These are phyloP conservation scores for Poeciliopsis gracilis DNA, from an alignment of 2,797 vertebrate species.

Conservation along the genomic window DNA sequence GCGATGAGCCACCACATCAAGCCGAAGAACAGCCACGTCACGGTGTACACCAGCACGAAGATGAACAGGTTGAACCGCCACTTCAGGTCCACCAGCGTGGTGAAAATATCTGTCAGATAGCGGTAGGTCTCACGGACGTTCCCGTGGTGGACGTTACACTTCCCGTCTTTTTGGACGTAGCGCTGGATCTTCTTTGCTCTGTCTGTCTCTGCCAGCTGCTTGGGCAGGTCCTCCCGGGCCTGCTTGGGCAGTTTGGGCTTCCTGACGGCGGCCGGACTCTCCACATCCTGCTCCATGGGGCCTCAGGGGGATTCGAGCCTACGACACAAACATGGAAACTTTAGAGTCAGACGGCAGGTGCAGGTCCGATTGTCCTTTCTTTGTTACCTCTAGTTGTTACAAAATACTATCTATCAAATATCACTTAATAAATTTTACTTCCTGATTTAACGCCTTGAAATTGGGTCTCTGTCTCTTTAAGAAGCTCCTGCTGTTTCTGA, in stretches of 20 bases:
- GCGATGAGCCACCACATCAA: constrained; percentile 99
- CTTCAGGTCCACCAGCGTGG: constrained; percentile 97
- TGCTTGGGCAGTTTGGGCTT: constrained; percentile 92
- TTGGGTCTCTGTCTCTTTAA: too few relatives aligned
- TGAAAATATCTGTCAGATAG: constrained; percentile 98
- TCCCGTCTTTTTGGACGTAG: constrained; percentile 97
- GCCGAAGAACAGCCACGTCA: constrained; percentile 98
- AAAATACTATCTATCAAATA: too few relatives aligned
- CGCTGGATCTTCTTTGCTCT: constrained; percentile 89
- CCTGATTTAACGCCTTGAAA: too few relatives aligned
- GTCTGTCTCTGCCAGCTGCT: constrained; percentile 83
- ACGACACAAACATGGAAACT: constrained; percentile 32
- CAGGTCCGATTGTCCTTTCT: neutral
- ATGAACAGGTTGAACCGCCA: constrained; percentile 98
- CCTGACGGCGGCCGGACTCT: constrained; percentile 90
- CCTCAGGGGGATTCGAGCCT: constrained; percentile 86
- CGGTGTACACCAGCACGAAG: constrained; percentile 97
- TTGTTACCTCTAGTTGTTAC: too few relatives aligned
- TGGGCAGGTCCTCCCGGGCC: constrained; percentile 87
- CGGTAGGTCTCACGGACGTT: constrained; percentile 96
- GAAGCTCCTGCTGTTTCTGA: too few relatives aligned
- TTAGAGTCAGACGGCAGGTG: neutral
- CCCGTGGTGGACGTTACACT: constrained; percentile 98
- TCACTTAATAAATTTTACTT: too few relatives aligned
- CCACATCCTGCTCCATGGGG: constrained; percentile 98